Conservation (phyloP, 1,140 invertebrate species). For the Heliothis virescens region DNA sequence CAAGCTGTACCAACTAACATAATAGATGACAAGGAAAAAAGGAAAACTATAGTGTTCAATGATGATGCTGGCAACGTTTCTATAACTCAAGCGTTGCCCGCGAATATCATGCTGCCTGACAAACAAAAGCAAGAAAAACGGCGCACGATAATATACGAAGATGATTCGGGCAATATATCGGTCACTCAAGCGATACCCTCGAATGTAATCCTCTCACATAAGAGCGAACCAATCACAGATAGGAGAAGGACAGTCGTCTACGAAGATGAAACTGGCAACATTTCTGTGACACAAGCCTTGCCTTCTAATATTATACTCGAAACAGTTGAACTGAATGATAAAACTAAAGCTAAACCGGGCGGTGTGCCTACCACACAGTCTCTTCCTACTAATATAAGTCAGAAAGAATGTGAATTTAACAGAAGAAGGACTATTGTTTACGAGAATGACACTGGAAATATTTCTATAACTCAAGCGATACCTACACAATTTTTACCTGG, state of each 20-base stretch:
- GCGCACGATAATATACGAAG: constrained; percentile 45
- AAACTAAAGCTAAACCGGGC: not conserved
- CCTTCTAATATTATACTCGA: constrained; percentile 50
- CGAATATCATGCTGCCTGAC: constrained; percentile 11
- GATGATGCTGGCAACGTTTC: constrained; percentile 59
- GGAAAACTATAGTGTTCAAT: constrained; percentile 51
- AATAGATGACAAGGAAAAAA: not conserved
- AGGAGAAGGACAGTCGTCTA: constrained; percentile 55
- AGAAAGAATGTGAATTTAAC: not conserved
- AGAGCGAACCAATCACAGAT: constrained; percentile 1
- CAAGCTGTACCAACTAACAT: not conserved
- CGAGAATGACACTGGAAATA: constrained; percentile 56
- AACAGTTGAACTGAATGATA: not conserved
- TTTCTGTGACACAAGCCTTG: constrained; percentile 58
- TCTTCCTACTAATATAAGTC: not conserved
- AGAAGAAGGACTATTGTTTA: constrained; percentile 52
- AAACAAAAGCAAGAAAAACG: constrained; percentile 20
- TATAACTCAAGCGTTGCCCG: constrained; percentile 57
- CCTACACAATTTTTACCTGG: constrained; percentile 3
- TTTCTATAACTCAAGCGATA: constrained; percentile 59
- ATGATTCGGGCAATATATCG: constrained; percentile 48
- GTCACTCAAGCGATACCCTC: constrained; percentile 43
- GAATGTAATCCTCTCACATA: not conserved
- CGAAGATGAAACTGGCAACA: constrained; percentile 47
- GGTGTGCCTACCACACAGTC: not conserved